Percentiles rank a stretch among this genome's conserved stretches.
phyloP scores from a whole-genome alignment of 2,888 invertebrate genomes.

The Conistra vaccinii region DNA sequence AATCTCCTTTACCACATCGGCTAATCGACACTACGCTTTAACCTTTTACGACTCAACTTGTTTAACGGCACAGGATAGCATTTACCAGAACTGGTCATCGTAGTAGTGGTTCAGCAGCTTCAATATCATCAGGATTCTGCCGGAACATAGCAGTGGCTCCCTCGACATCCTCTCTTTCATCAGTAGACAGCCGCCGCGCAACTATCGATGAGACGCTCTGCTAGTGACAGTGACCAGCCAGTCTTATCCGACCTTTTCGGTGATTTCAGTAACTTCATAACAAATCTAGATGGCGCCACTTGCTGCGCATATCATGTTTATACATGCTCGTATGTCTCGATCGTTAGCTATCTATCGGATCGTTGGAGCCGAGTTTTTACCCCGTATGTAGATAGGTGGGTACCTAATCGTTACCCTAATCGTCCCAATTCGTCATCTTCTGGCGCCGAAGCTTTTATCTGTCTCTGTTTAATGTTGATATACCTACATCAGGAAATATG shows the following conservation, averaged over 20 bases:
- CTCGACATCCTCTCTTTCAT: not conserved
- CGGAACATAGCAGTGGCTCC: not conserved
- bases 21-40: conserved; percentile 30
- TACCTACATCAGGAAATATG: not conserved
- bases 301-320: not conserved
- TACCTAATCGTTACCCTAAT: conserved; percentile 56
- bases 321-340: not conserved
- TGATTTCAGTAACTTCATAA: not conserved
- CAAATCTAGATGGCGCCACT: not conserved
- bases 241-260: not conserved
- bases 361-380: conserved; percentile 13
- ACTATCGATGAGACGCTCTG: not conserved
- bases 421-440: conserved; percentile 52
- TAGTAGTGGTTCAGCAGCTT: not conserved
- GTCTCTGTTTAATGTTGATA: conserved; percentile 54
- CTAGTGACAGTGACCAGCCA: not conserved
- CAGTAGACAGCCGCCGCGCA: not conserved
- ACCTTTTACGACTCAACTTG: conserved; percentile 6
- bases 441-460: conserved; percentile 65
- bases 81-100: not conserved
- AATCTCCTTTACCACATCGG: not conserved
- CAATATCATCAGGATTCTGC: not conserved
- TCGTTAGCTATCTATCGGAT: conserved; percentile 31
- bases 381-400: not conserved
- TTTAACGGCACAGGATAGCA: not conserved